Evolutionary conservation across 2,113 vertebrate species (phyloP), one percentile per base, ranked within the genome.

Genomic region (Triplophysa rosa): DNA sequence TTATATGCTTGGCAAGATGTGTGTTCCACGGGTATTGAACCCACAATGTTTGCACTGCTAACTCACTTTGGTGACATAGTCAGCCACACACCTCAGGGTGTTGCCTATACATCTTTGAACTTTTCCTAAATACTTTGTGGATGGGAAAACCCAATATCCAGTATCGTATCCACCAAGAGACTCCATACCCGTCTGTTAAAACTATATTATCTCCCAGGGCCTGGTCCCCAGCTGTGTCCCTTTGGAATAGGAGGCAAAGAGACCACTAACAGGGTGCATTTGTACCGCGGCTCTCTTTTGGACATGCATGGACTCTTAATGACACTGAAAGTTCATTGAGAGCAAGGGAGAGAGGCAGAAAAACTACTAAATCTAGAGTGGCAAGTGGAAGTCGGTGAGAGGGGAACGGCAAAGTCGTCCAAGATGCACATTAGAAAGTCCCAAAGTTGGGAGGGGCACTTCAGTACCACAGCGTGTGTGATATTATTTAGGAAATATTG

Each of bases 391-490:
- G 89, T 90, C 84, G 77, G 87, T 83, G 62, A 87, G 69, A 63
- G 82, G 54, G 82, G 79, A 81, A 81, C 86, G 89, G 85, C 83
- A 88, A 84, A 37, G 7, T 37, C 33, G 1, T 37, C 33, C 33
- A 37, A 87, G 87, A 91, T 87, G 87, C 86, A 86, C 89, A 91
- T 91, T 23, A 85, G 61, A 66, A 85, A 82, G 83, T 86, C 61
- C 33, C 40, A 49, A 58, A 29, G 26, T 54, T 62, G 12, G 4
- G 19, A 71, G 5, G 26, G 33, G 29, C 13, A 11, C 54, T 21
- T 40, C 19, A 40, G 17, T n/a, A 13, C 6, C 2, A 61, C 54
- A 24, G n/a, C 14, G 17, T 69, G 42, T 49, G 47, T 33, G 47
- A 69, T 69, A 37, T 37, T 37, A 8, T 37, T 37, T 37, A 7